phyloP scores from a whole-genome alignment of 2,888 invertebrate species.

The Phortica okadai region DNA sequence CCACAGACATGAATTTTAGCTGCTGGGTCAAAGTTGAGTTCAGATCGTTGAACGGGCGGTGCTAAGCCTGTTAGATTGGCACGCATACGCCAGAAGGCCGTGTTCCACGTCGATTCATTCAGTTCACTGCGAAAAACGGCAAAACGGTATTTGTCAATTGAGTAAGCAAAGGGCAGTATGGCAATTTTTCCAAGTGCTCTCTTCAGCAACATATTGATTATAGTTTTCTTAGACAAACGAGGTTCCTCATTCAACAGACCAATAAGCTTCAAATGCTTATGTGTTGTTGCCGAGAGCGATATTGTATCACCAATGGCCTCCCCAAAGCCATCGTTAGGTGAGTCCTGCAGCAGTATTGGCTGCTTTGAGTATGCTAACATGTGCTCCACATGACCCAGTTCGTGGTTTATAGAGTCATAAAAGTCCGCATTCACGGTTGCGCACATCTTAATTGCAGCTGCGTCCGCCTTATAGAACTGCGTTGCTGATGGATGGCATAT shows the following conservation, averaged over 20 bases:
- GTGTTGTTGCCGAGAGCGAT: constrained; percentile 82
- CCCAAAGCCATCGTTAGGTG: constrained; percentile 80
- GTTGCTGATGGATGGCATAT: constrained; percentile 93
- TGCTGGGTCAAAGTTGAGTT: constrained; percentile 85
- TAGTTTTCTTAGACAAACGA: constrained; percentile 66
- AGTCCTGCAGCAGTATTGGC: constrained; percentile 80
- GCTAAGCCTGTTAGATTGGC: constrained; percentile 81
- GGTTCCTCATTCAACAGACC: constrained; percentile 80
- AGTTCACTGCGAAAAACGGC: constrained; percentile 82
- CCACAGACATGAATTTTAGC: constrained; percentile 86
- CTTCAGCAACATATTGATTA: constrained; percentile 81
- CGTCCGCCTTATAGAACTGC: constrained; percentile 89
- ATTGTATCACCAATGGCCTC: constrained; percentile 86
- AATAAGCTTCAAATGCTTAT: constrained; percentile 84
- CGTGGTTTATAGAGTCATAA: constrained; percentile 81
- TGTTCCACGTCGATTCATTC: constrained; percentile 80
- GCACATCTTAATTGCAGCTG: constrained; percentile 86
- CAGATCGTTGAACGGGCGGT: constrained; percentile 80
- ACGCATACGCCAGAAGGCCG: constrained; percentile 82
- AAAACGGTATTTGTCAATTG: constrained; percentile 84
- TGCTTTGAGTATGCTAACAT: constrained; percentile 81
- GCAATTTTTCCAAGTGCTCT: constrained; percentile 81
- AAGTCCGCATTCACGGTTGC: constrained; percentile 79
- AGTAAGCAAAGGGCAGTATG: constrained; percentile 83
- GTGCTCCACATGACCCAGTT: constrained; percentile 84